Conservation (phyloP, 2,113 vertebrate species). For the Alligator sinensis region DNA sequence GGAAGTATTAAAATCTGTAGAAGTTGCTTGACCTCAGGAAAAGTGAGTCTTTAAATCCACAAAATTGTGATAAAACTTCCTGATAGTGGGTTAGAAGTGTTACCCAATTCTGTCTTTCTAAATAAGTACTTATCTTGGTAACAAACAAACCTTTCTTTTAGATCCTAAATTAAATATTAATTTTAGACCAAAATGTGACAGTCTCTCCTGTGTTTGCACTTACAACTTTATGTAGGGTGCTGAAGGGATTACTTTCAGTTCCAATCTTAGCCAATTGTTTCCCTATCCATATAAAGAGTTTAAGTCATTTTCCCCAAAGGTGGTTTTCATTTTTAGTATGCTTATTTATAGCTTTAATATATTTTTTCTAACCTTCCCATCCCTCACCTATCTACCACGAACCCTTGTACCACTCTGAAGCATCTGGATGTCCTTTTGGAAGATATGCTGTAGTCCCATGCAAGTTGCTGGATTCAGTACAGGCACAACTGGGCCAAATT, state of each 20-base stretch:
- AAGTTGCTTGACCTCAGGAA: not conserved
- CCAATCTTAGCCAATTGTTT: slow-evolving; percentile 8
- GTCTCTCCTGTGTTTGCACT: not conserved
- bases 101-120: not conserved
- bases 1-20: not conserved
- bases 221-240: too few relatives aligned
- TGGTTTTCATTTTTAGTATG: slow-evolving; percentile 13
- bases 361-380: slow-evolving; percentile 32
- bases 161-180: not conserved
- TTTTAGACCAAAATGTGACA: slow-evolving; percentile 13
- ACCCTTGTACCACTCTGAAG: not conserved
- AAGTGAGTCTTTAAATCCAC: not conserved
- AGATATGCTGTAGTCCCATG: not conserved
- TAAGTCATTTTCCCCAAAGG: not conserved
- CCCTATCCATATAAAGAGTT: slow-evolving; percentile 27
- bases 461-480: not conserved
- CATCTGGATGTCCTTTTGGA: not conserved
- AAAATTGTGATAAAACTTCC: not conserved
- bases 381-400: not conserved
- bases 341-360: not conserved
- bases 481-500: not conserved
- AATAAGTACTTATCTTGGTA: not conserved
- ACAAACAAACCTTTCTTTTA: too few relatives aligned
- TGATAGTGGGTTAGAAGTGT: not conserved
- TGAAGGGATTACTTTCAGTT: not conserved